These are phyloP conservation scores for Catostylus mosaicus DNA, from an alignment of 30 jellyfish, hydroid and myxozoan species.

Conservation along the genomic window DNA sequence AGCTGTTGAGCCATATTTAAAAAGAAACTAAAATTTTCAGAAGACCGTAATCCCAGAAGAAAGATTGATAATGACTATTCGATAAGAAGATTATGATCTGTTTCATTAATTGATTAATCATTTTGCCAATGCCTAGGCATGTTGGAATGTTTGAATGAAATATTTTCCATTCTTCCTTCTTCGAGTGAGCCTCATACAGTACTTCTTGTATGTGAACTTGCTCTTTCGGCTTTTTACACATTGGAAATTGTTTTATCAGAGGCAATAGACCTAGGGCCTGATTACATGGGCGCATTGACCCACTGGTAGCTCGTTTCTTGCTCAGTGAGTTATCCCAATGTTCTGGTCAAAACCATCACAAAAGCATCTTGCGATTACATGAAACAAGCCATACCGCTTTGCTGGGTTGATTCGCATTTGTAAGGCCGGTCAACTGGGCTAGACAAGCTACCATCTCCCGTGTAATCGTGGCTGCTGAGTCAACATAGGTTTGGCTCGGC, in stretches of 20 bases:
- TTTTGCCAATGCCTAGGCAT: conserved; percentile 19
- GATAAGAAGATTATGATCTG: neutral
- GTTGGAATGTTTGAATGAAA: neutral
- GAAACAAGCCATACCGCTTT: no score
- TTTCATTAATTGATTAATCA: neutral
- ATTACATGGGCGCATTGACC: no score
- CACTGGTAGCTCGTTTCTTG: no score
- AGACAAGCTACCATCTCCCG: no score
- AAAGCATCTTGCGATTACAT: no score
- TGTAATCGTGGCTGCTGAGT: no score
- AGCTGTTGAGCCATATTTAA: conserved; percentile 7
- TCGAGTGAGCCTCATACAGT: conserved; percentile 30
- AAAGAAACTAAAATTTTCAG: neutral
- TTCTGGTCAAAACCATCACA: no score
- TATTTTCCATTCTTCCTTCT: neutral
- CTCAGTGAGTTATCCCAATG: no score
- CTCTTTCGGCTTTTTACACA: neutral
- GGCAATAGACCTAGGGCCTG: conserved; percentile 26
- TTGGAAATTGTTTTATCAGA: conserved; percentile 14
- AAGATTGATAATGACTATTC: conserved; percentile 4
- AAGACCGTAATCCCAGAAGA: conserved; percentile 32
- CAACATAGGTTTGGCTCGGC: no score
- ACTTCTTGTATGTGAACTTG: neutral
- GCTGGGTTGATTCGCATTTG: no score
- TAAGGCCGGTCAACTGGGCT: no score